A percentile compares a stretch with the other conserved stretches of the same genome.
Evolutionary conservation across 2,113 vertebrate species (phyloP).

Genomic region (Ivindomyrus marchei): DNA sequence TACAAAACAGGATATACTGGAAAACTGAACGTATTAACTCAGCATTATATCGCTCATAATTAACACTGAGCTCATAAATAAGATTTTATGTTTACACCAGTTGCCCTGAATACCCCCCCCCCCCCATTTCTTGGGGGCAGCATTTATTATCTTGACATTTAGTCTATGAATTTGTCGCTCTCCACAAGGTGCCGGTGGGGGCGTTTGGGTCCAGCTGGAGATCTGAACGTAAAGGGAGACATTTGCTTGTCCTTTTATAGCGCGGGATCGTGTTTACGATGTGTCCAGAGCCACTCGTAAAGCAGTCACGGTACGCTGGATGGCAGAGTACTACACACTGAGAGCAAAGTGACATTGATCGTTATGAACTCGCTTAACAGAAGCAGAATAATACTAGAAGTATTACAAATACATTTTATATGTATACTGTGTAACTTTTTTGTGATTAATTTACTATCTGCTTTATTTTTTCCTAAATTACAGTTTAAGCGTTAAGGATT

Average conservation of each 20-base stretch:
- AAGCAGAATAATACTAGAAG: background rate
- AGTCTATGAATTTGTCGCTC: background rate
- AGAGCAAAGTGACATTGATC: background rate
- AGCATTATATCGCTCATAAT: background rate
- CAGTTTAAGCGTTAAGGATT: background rate
- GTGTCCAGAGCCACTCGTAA: background rate
- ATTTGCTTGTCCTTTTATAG: background rate
- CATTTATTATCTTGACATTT: background rate
- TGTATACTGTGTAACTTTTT: background rate
- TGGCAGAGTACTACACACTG: background rate
- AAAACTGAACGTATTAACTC: background rate
- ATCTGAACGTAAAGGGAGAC: background rate
- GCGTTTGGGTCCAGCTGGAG: background rate
- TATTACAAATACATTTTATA: background rate
- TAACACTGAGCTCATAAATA: background rate
- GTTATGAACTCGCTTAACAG: background rate
- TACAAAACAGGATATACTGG: background rate
- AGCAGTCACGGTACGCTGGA: background rate
- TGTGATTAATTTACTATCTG: background rate
- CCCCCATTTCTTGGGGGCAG: background rate
- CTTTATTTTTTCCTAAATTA: background rate
- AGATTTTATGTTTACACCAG: background rate
- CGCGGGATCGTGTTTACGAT: background rate
- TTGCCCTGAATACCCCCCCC: background rate
- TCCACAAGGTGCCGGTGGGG: background rate